Evolutionary conservation across 2,888 invertebrate genomes (phyloP).

Genomic region (Plagiodera versicolora): DNA sequence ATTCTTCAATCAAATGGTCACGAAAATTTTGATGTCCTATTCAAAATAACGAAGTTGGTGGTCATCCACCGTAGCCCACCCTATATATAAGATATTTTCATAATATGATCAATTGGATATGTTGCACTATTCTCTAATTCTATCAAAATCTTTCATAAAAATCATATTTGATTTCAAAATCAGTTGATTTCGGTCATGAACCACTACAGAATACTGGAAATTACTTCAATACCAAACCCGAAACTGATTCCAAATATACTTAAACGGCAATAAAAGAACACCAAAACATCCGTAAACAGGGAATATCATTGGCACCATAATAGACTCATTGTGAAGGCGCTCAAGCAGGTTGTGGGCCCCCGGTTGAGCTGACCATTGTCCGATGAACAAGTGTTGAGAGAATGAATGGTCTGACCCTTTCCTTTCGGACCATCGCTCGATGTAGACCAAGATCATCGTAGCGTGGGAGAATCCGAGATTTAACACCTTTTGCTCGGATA

Average conservation of each 20-base stretch:
- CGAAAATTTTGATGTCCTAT: too few relatives aligned
- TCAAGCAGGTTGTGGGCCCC: conserved; percentile 35
- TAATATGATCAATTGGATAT: too few relatives aligned
- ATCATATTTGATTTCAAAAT: too few relatives aligned
- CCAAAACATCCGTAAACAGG: conserved; percentile 13
- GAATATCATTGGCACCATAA: conserved; percentile 16
- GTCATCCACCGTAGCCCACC: too few relatives aligned
- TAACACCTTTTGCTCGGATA: conserved; percentile 28
- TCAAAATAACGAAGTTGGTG: too few relatives aligned
- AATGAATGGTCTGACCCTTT: conserved; percentile 32
- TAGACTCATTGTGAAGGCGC: conserved; percentile 9
- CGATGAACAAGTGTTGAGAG: conserved; percentile 40
- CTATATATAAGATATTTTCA: too few relatives aligned
- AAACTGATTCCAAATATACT: background rate
- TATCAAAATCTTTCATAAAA: too few relatives aligned
- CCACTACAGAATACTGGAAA: background rate
- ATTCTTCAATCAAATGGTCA: too few relatives aligned
- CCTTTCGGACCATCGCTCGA: conserved; percentile 30
- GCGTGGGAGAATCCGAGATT: conserved; percentile 35
- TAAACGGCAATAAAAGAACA: conserved; percentile 3
- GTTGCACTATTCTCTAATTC: too few relatives aligned
- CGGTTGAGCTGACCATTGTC: conserved; percentile 42
- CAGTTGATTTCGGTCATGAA: background rate
- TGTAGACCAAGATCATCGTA: conserved; percentile 28
- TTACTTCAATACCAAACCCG: background rate